These are phyloP conservation scores for Dipodomys merriami DNA, from an alignment of 2,113 vertebrate genomes.

Conservation along the genomic window DNA sequence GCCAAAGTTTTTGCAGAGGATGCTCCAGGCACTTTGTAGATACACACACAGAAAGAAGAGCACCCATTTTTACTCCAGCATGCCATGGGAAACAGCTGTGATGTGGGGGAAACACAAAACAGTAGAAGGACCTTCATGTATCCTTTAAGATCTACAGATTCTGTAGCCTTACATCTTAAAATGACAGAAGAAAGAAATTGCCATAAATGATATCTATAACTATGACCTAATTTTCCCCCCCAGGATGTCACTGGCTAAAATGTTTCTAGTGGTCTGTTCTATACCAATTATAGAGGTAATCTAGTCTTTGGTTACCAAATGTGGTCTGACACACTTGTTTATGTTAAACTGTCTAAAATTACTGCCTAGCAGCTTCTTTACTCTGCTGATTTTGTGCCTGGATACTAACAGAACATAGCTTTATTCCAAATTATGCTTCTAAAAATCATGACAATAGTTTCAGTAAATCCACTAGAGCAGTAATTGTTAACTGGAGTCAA, in stretches of 20 bases:
- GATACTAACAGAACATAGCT: neutral
- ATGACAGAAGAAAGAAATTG: slow-evolving; percentile 49
- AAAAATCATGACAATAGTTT: slow-evolving; percentile 23
- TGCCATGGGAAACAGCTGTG: slow-evolving; percentile 24
- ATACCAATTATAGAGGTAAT: slow-evolving; percentile 57
- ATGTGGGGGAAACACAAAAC: slow-evolving; percentile 29
- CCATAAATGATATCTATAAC: slow-evolving; percentile 40
- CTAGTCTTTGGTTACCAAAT: slow-evolving; percentile 59
- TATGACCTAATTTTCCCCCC: slow-evolving; percentile 55
- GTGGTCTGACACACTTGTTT: slow-evolving; percentile 47
- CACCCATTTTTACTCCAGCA: slow-evolving; percentile 32
- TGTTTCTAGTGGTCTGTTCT: slow-evolving; percentile 42
- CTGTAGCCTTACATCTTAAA: slow-evolving; percentile 47
- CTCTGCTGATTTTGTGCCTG: slow-evolving; percentile 45
- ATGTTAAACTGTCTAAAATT: slow-evolving; percentile 51
- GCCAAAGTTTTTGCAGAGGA: neutral
- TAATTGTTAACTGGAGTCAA: neutral
- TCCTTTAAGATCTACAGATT: slow-evolving; percentile 58
- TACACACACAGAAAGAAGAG: slow-evolving; percentile 39
- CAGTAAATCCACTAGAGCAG: neutral
- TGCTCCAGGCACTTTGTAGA: slow-evolving; percentile 26
- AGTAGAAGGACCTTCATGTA: neutral
- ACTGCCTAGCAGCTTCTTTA: slow-evolving; percentile 22
- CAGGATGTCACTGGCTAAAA: slow-evolving; percentile 30
- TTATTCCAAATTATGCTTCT: slow-evolving; percentile 53